Percentiles rank a stretch among this genome's conserved stretches.
These are phyloP conservation scores for Micrasema longulum DNA, from an alignment of 1,140 invertebrate genomes.

Conservation along the genomic window DNA sequence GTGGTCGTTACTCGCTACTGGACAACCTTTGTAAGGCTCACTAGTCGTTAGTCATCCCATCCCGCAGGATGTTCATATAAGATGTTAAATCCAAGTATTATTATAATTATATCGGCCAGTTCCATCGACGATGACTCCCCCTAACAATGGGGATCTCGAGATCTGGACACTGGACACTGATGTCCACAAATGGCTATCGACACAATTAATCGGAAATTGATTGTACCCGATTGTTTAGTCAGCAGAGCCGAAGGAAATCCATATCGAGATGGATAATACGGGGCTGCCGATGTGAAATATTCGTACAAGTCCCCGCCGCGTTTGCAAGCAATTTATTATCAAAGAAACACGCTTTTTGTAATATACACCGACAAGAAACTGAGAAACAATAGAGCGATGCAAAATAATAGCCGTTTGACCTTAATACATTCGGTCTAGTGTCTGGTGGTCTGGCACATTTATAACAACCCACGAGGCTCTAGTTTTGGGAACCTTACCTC, in stretches of 20 bases:
- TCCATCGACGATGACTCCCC: neutral
- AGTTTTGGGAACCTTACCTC: slow-evolving; percentile 8
- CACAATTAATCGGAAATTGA: slow-evolving; percentile 20
- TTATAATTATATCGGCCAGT: too few relatives aligned
- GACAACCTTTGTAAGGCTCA: too few relatives aligned
- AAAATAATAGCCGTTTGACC: slow-evolving; percentile 17
- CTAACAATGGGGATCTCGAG: slow-evolving; percentile 1
- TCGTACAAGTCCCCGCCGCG: neutral
- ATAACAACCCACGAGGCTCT: slow-evolving; percentile 3
- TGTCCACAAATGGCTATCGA: slow-evolving; percentile 11
- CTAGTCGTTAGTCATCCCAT: too few relatives aligned
- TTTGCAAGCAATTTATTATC: neutral
- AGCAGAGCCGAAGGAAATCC: slow-evolving; percentile 17
- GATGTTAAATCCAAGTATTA: too few relatives aligned
- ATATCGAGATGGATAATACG: slow-evolving; percentile 12
- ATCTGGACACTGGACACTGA: neutral
- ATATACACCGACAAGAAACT: neutral
- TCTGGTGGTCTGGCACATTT: neutral
- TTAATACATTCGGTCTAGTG: slow-evolving; percentile 16
- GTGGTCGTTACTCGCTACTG: too few relatives aligned
- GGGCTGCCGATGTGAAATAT: slow-evolving; percentile 1
- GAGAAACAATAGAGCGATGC: slow-evolving; percentile 16
- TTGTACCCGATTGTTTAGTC: slow-evolving; percentile 26
- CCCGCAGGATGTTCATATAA: too few relatives aligned
- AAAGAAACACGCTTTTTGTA: too few relatives aligned